Conservation (phyloP, 92 coral and sea anemone species). For the Pocillopora grandis region DNA sequence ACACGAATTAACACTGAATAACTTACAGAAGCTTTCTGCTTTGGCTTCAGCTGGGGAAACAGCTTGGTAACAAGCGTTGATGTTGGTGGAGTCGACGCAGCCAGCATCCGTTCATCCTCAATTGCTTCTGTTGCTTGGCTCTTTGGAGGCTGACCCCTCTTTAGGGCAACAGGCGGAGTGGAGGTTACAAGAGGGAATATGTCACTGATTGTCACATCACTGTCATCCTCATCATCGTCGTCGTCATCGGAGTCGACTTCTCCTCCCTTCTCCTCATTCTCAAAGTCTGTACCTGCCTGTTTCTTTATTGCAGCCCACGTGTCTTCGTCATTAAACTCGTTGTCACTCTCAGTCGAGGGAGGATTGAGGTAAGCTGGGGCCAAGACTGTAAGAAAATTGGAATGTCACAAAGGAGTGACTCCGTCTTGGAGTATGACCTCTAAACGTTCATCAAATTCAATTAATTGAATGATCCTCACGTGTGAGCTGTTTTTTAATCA, state of each 20-base stretch:
- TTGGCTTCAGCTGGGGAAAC: slow-evolving; percentile 89
- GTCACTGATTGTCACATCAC: slow-evolving; percentile 78
- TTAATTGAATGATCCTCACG: no score
- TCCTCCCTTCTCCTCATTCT: not conserved
- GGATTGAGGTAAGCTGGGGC: slow-evolving; percentile 19
- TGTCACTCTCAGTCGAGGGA: slow-evolving; percentile 36
- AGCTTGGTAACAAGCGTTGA: slow-evolving; percentile 91
- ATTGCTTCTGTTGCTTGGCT: not conserved
- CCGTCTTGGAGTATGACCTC: no score
- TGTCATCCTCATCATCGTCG: slow-evolving; percentile 66
- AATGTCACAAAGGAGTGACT: not conserved
- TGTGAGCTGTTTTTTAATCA: no score
- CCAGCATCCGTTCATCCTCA: slow-evolving; percentile 1
- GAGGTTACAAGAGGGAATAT: slow-evolving; percentile 55
- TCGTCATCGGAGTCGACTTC: slow-evolving; percentile 54
- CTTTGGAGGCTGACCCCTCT: not conserved
- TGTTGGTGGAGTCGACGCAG: slow-evolving; percentile 91
- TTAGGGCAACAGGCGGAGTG: slow-evolving; percentile 34
- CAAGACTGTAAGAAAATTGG: not conserved
- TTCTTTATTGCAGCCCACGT: slow-evolving; percentile 83
- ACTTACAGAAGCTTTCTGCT: slow-evolving; percentile 25
- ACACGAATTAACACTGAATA: not conserved
- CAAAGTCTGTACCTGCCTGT: slow-evolving; percentile 50
- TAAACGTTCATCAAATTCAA: no score
- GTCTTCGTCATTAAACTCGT: slow-evolving; percentile 87